These are phyloP conservation scores for Coremacera marginata DNA, from an alignment of 2,888 invertebrate genomes.

Conservation along the genomic window DNA sequence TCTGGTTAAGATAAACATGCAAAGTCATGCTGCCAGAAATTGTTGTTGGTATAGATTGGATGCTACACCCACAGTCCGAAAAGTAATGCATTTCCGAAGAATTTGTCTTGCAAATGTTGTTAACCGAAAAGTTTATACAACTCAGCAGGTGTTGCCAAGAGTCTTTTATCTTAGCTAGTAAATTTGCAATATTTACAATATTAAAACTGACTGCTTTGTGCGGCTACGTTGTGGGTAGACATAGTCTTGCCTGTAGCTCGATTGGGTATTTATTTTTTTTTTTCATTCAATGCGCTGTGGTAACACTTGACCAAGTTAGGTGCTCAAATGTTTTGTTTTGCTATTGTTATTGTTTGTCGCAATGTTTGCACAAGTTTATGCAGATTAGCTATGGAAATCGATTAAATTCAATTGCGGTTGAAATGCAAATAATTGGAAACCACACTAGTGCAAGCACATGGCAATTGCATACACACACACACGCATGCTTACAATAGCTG, in stretches of 20 bases:
- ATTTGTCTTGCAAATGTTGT: not conserved
- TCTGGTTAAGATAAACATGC: not conserved
- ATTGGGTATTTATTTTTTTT: not conserved
- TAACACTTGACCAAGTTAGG: not conserved
- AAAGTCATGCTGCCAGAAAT: not conserved
- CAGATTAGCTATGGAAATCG: slow-evolving; percentile 32
- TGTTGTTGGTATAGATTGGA: not conserved
- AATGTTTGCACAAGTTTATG: slow-evolving; percentile 9
- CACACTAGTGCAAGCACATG: not conserved
- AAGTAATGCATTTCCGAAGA: not conserved
- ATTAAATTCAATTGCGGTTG: slow-evolving; percentile 33
- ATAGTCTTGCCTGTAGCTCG: not conserved
- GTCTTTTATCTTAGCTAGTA: not conserved
- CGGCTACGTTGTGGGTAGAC: not conserved
- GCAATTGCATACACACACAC: slow-evolving; percentile 12
- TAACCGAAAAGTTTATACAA: slow-evolving; percentile 21
- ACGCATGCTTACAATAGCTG: not conserved
- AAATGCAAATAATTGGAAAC: slow-evolving; percentile 32
- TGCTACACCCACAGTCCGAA: not conserved
- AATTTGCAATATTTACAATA: slow-evolving; percentile 14
- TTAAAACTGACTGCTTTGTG: not conserved
- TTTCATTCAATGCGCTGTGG: not conserved
- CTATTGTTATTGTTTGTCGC: not conserved
- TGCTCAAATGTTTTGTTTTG: not conserved
- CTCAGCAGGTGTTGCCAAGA: slow-evolving; percentile 12